These are phyloP conservation scores for Mamestra configurata DNA, from an alignment of 1,140 invertebrate genomes.

Conservation along the genomic window DNA sequence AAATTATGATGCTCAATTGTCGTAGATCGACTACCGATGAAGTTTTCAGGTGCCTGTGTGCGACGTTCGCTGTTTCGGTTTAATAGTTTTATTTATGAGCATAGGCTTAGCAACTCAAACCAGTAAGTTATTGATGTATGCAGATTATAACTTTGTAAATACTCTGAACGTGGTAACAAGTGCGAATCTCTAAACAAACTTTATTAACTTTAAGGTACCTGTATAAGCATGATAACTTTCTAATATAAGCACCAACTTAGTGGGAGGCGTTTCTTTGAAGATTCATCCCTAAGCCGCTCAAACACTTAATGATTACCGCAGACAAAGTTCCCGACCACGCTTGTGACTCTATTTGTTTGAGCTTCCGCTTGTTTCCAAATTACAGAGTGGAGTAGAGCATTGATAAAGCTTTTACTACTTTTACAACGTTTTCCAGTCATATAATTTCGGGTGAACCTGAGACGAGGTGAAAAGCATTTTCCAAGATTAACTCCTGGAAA, in stretches of 20 bases:
- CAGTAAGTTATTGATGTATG: neutral
- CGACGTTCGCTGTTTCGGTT: neutral
- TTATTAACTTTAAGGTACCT: neutral
- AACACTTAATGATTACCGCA: slow-evolving; percentile 14
- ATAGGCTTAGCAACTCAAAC: neutral
- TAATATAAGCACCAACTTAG: slow-evolving; percentile 16
- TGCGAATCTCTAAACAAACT: neutral
- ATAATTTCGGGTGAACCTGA: too few relatives aligned
- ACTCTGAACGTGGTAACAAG: neutral
- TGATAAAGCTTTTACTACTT: neutral
- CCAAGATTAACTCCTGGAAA: neutral
- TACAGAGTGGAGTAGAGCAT: neutral
- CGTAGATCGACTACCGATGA: slow-evolving; percentile 20
- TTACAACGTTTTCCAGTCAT: too few relatives aligned
- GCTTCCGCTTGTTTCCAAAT: neutral
- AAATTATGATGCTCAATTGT: slow-evolving; percentile 9
- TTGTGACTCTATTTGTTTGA: neutral
- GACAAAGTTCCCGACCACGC: slow-evolving; percentile 3
- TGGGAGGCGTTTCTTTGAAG: neutral
- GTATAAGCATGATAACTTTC: neutral
- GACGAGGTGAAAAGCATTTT: too few relatives aligned
- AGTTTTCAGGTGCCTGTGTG: neutral
- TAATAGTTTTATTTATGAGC: neutral
- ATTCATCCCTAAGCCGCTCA: slow-evolving; percentile 12
- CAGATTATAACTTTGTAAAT: neutral